Evolutionary conservation across 2,113 vertebrate genomes (phyloP), one percentile per base, ranked within the genome.

Genomic region (Cebidichthys violaceus): DNA sequence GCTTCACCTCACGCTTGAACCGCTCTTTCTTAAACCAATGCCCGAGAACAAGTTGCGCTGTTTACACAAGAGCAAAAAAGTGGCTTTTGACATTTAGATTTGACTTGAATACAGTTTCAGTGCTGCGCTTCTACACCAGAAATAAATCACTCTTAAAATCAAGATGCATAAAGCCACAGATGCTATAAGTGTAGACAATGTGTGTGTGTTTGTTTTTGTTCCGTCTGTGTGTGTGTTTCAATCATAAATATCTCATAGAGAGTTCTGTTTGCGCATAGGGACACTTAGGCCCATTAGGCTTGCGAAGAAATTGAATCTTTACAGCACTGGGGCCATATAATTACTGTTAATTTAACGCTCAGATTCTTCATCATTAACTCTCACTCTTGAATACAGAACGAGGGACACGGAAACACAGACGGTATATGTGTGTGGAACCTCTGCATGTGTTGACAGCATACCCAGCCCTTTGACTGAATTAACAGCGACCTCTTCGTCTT

Each of bases 301-400:
- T 92, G 86, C 20, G 95, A 96, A 97, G 96, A 97, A 98, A 98
- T 98, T 96, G 96, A 98, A 98, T 99, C 96, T 97, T 96, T 97
- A 95, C 95, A 96, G 96, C 96, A 95, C 94, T 91, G 95, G 96
- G 97, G 96, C 96, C 95, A 95, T 96, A 97, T 99, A 99, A 99
- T 99, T 99, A 97, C 98, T 97, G 97, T 97, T 99, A 97, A 99
- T 99, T 98, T 97, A 98, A 97, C 91, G 95, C 97, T 97, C 95
- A 97, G 95, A 98, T 98, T 98, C 96, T 97, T 96, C 95, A 95
- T 96, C 97, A 97, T 97, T 98, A 97, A 97, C 97, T 97, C 96
- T 96, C 96, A 96, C 95, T 96, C 93, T 95, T 95, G 95, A 97
- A 96, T 93, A 94, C 94, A 96, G 95, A 89, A 73, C 70, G 41